Evolutionary conservation across 1,140 invertebrate genomes (phyloP), one percentile per base, ranked within the genome.

Genomic region (Dreissena polymorpha): DNA sequence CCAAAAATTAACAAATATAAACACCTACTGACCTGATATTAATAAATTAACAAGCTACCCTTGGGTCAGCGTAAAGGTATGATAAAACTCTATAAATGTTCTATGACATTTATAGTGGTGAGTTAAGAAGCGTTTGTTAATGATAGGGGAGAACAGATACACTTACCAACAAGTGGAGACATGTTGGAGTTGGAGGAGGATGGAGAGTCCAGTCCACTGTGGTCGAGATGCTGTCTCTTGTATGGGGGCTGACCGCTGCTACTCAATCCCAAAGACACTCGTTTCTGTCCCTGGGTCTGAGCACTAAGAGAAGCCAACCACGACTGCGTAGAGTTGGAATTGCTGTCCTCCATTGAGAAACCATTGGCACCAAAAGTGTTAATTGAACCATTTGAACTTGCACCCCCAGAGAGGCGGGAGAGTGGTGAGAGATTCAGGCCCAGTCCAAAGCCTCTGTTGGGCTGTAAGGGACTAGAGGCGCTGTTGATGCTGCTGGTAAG

Each of bases 151-250:
- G 39, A 39, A 39, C 39, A 39, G 39, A 39, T 39, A 69, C 29
- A 82, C 79, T 25, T 68, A 82, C 79, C 79, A 29, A 82, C 79
- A 50, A 82, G 60, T 23, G 79, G 79, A 27, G 79, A 82, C 79
- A 82, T 82, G 50, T 82, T 82, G 16, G 79, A 82, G 29, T 82
- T 82, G 63, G 79, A 82, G 27, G 79, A 82, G 18, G 79, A 53
- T n/a, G 79, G 79, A 5, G 79, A 82, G 55, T 55, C 71, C 39
- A 63, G 21, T 7, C 21, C 67, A 21, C 65, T 13, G 55, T 82
- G 71, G 6, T 82, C 79, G n/a, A 82, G 13, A 60, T 64, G 25
- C 7, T 70, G 18, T n/a, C 63, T 69, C 57, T 82, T 82, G 0
- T 70, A 5, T 16, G 79, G 57, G 7, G 79, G 79, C 14, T 10